Percentiles rank a stretch among this genome's conserved stretches.
Evolutionary conservation across 2,888 invertebrate species (phyloP).

Genomic region (Lampropteryx suffumata): DNA sequence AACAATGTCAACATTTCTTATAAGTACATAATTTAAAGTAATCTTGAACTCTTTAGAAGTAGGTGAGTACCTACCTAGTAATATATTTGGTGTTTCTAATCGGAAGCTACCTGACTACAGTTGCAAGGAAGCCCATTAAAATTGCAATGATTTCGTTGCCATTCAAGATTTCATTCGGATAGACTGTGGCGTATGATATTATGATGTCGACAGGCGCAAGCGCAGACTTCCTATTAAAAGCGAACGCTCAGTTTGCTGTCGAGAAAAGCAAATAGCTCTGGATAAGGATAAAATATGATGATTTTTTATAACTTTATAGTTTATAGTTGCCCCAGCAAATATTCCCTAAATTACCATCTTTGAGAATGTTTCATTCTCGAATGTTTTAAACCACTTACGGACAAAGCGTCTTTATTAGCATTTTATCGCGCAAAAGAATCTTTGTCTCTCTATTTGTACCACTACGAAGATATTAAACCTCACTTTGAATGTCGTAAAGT

Average conservation of each 20-base stretch:
- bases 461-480: conserved; percentile 31
- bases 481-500: conserved; percentile 21
- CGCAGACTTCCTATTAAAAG: conserved; percentile 25
- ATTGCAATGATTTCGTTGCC: conserved; percentile 23
- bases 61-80: too few relatives aligned
- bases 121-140: conserved; percentile 17
- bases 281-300: too few relatives aligned
- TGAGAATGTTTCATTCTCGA: conserved; percentile 24
- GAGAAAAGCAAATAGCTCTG: conserved; percentile 13
- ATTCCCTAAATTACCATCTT: conserved; percentile 19
- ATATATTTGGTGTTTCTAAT: too few relatives aligned
- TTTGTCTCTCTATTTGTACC: conserved; percentile 25
- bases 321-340: conserved; percentile 9
- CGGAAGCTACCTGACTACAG: too few relatives aligned
- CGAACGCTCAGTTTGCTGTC: conserved; percentile 26
- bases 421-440: conserved; percentile 43
- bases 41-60: not conserved
- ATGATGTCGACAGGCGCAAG: conserved; percentile 30
- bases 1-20: conserved; percentile 11
- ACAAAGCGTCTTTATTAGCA: conserved; percentile 46
- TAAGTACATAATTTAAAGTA: too few relatives aligned
- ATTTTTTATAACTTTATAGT: not conserved
- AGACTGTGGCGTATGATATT: conserved; percentile 34
- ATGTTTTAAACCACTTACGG: conserved; percentile 39
- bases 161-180: conserved; percentile 21